phyloP scores from a whole-genome alignment of 1,140 invertebrate species.

The Plectus sambesii region DNA sequence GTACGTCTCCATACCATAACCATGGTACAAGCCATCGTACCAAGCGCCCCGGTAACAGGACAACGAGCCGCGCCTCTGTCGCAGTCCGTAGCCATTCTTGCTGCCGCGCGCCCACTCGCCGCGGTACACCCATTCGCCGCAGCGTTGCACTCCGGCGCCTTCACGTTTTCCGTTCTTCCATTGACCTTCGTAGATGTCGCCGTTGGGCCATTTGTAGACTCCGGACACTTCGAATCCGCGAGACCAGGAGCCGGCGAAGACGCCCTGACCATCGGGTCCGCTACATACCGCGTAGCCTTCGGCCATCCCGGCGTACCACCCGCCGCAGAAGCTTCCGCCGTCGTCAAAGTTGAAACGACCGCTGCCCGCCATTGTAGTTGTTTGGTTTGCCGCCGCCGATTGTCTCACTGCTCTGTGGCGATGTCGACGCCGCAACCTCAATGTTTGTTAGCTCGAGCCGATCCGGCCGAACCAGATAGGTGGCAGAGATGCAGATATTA shows the following conservation, averaged over 20 bases:
- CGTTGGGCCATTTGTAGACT: conserved; percentile 95
- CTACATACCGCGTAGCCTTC: conserved; percentile 92
- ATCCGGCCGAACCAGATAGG: no score
- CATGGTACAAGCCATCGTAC: conserved; percentile 95
- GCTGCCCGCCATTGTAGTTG: conserved; percentile 69
- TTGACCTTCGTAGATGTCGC: conserved; percentile 90
- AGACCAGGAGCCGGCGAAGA: conserved; percentile 96
- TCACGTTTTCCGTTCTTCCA: conserved; percentile 99
- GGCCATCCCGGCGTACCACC: conserved; percentile 91
- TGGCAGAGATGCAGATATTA: no score
- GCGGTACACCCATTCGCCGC: conserved; percentile 83
- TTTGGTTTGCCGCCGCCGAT: no score
- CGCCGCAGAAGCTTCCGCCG: conserved; percentile 96
- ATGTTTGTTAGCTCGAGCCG: no score
- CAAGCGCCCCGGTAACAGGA: conserved; percentile 99
- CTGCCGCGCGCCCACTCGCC: conserved; percentile 99
- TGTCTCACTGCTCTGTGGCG: no score
- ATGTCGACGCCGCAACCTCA: no score
- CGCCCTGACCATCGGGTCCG: conserved; percentile 90
- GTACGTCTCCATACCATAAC: conserved; percentile 97
- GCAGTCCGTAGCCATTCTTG: conserved; percentile 93
- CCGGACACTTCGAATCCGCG: conserved; percentile 98
- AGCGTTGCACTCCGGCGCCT: conserved; percentile 85
- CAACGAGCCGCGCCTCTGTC: conserved; percentile 80
- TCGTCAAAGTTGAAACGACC: conserved; percentile 99